Percentiles rank a stretch among this genome's conserved stretches.
Evolutionary conservation across 2,113 vertebrate genomes (phyloP).

Genomic region (Muscicapa adusta): DNA sequence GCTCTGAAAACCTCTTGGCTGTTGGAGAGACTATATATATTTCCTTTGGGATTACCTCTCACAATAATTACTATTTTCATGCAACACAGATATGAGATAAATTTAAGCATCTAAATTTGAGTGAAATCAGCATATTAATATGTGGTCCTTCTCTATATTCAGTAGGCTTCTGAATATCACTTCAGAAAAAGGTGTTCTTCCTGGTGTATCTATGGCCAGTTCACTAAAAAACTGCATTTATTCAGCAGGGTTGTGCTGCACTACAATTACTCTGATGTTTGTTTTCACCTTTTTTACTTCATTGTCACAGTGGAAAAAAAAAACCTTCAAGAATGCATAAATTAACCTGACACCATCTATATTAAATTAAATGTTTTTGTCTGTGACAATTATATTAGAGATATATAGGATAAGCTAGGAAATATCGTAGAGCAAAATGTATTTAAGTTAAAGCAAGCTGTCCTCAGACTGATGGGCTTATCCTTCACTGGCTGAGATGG

Average conservation of each 20-base stretch:
- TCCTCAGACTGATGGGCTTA: background rate
- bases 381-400: background rate
- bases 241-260: background rate
- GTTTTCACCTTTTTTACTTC: constrained; percentile 1
- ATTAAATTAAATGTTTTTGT: background rate
- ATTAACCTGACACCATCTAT: background rate
- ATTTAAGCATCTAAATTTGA: background rate
- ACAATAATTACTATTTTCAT: background rate
- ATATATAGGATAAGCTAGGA: background rate
- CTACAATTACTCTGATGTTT: background rate
- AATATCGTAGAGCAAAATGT: background rate
- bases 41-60: background rate
- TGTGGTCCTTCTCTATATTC: background rate
- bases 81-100: background rate
- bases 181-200: background rate
- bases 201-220: background rate
- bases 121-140: background rate
- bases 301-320: background rate
- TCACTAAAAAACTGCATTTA: background rate
- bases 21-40: background rate
- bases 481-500: background rate
- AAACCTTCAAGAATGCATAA: background rate
- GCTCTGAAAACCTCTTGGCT: background rate
- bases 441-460: background rate
- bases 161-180: background rate